Conservation (phyloP, 1,140 invertebrate genomes). For the Tetramorium parvispinum region DNA sequence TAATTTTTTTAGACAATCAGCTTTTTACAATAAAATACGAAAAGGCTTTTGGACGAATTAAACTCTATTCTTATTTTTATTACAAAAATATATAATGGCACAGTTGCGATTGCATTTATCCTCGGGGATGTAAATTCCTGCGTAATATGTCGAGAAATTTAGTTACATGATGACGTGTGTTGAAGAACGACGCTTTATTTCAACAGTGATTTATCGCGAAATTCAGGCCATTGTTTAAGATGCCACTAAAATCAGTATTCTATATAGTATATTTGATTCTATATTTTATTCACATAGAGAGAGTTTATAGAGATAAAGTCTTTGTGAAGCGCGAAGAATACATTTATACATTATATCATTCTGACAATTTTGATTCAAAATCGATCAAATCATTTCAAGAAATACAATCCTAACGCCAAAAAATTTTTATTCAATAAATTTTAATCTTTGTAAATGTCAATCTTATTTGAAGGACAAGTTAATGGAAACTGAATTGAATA, state of each 20-base stretch:
- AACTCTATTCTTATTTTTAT: background rate
- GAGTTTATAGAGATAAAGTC: background rate
- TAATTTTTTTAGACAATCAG: background rate
- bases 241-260: background rate
- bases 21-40: background rate
- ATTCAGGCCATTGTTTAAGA: background rate
- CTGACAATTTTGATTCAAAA: background rate
- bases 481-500: background rate
- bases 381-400: background rate
- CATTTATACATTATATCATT: background rate
- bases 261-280: background rate
- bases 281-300: background rate
- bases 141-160: background rate
- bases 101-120: background rate
- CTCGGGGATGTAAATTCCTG: background rate
- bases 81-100: background rate
- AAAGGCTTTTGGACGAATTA: background rate
- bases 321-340: background rate
- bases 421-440: background rate
- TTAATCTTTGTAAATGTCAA: background rate
- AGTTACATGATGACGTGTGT: background rate
- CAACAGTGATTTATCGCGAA: background rate
- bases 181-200: conserved; percentile 8
- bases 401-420: background rate
- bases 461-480: background rate